These are phyloP conservation scores for Protaetia brevitarsis DNA, from an alignment of 1,140 invertebrate species.

Conservation along the genomic window DNA sequence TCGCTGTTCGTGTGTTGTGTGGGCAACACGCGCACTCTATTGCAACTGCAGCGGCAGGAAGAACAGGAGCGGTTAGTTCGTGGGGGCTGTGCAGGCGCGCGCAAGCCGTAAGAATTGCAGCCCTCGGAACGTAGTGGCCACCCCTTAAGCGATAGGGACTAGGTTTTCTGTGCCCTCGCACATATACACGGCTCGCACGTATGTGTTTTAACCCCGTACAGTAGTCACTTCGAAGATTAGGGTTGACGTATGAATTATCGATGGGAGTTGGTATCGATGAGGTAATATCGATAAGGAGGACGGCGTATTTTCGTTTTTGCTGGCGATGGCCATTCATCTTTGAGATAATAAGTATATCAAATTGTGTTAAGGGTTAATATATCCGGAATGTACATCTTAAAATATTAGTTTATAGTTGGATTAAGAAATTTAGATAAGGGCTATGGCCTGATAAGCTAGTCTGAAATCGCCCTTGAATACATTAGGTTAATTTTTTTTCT, in stretches of 20 bases:
- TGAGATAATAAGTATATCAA: too few species aligned
- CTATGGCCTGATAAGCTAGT: too few species aligned
- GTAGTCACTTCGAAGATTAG: background rate
- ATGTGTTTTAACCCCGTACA: background rate
- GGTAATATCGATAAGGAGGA: background rate
- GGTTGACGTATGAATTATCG: conserved; percentile 17
- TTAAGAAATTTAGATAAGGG: too few species aligned
- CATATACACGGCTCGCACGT: background rate
- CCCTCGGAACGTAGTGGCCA: conserved; percentile 33
- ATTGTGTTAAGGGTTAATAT: too few species aligned
- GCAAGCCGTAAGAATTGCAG: conserved; percentile 41
- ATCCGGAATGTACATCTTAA: too few species aligned
- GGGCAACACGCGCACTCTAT: conserved; percentile 37
- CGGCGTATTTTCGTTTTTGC: background rate
- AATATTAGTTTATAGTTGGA: too few species aligned
- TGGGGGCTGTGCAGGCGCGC: conserved; percentile 39
- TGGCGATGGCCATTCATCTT: too few species aligned
- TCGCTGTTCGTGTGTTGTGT: conserved; percentile 29
- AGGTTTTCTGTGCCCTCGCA: background rate
- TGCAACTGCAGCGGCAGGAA: conserved; percentile 42
- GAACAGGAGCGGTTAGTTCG: conserved; percentile 15
- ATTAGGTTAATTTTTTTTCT: too few species aligned
- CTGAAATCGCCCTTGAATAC: too few species aligned
- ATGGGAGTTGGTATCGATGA: background rate
- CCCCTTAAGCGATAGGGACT: conserved; percentile 37